phyloP scores from a whole-genome alignment of 2,888 invertebrate species.

The Drosophila cracens region DNA sequence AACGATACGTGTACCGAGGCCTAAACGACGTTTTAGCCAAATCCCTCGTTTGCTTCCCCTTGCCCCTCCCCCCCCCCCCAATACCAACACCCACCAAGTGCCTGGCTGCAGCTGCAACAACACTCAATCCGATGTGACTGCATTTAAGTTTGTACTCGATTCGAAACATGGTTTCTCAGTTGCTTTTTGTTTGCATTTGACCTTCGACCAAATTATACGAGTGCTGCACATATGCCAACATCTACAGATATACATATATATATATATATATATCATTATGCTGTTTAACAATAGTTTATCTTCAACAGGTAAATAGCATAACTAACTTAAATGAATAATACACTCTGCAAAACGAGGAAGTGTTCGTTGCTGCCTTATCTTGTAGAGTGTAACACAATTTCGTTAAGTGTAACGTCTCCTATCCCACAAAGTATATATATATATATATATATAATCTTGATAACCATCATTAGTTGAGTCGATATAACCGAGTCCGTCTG shows the following conservation, averaged over 20 bases:
- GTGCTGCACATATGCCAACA: conserved; percentile 12
- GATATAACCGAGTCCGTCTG: neutral
- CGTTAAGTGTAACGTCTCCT: neutral
- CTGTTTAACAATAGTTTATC: neutral
- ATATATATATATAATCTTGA: neutral
- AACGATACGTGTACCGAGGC: conserved; percentile 60
- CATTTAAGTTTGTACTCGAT: conserved; percentile 49
- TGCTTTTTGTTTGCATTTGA: conserved; percentile 27
- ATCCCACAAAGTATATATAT: neutral
- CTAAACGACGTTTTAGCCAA: conserved; percentile 56
- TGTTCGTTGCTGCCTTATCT: neutral
- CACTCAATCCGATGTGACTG: conserved; percentile 13
- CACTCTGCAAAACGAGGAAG: neutral
- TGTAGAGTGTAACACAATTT: neutral
- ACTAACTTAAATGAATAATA: neutral
- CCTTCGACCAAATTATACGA: conserved; percentile 50
- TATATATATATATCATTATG: neutral
- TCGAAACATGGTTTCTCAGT: conserved; percentile 44
- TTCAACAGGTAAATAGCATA: neutral
- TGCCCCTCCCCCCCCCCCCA: neutral
- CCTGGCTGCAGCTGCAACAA: conserved; percentile 36
- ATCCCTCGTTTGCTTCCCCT: neutral
- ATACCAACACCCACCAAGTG: neutral
- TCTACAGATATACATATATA: neutral
- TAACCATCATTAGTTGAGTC: neutral